Percentiles rank a stretch among this genome's conserved stretches.
Evolutionary conservation across 2,797 vertebrate genomes (phyloP).

Genomic region (Paedocypris micromegethes): DNA sequence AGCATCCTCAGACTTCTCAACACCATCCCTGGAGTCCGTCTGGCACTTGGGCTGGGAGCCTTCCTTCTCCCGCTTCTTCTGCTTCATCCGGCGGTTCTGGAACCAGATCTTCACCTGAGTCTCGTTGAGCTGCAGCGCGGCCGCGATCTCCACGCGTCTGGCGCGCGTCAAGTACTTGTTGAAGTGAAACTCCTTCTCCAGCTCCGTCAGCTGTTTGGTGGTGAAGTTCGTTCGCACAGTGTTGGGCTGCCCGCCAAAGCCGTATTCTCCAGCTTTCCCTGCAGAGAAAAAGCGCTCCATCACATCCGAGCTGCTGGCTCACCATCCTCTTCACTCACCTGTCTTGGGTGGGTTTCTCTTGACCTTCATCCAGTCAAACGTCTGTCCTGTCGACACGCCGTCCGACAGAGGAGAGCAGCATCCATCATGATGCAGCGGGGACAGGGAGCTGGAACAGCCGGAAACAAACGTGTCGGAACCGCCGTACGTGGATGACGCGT

Average conservation of each 20-base stretch:
- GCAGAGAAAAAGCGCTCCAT: slow-evolving; percentile 17
- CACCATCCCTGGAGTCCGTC: slow-evolving; percentile 69
- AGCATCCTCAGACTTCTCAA: slow-evolving; percentile 81
- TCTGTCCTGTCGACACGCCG: slow-evolving; percentile 80
- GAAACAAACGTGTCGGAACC: slow-evolving; percentile 79
- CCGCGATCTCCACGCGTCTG: slow-evolving; percentile 90
- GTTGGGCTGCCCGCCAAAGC: slow-evolving; percentile 87
- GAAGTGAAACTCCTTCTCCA: slow-evolving; percentile 99
- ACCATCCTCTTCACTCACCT: slow-evolving; percentile 70
- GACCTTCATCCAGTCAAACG: slow-evolving; percentile 99
- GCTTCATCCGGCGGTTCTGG: slow-evolving; percentile 97
- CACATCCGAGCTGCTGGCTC: too few species aligned
- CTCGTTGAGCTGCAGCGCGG: slow-evolving; percentile 92
- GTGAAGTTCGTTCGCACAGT: slow-evolving; percentile 95
- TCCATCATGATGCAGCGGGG: slow-evolving; percentile 82
- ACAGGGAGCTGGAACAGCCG: slow-evolving; percentile 79
- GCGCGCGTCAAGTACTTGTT: slow-evolving; percentile 97
- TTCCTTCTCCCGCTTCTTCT: slow-evolving; percentile 97
- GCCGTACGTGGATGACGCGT: slow-evolving; percentile 79
- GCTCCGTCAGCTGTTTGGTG: slow-evolving; percentile 94
- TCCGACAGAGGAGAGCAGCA: slow-evolving; percentile 84
- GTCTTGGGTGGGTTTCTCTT: slow-evolving; percentile 98
- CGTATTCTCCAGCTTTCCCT: slow-evolving; percentile 91
- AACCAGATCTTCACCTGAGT: slow-evolving; percentile 99
- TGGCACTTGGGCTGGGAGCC: slow-evolving; percentile 77